Percentiles rank a stretch among this genome's conserved stretches.
These are phyloP conservation scores for Anguilla obscura DNA, from an alignment of 2,797 vertebrate genomes.

Conservation along the genomic window DNA sequence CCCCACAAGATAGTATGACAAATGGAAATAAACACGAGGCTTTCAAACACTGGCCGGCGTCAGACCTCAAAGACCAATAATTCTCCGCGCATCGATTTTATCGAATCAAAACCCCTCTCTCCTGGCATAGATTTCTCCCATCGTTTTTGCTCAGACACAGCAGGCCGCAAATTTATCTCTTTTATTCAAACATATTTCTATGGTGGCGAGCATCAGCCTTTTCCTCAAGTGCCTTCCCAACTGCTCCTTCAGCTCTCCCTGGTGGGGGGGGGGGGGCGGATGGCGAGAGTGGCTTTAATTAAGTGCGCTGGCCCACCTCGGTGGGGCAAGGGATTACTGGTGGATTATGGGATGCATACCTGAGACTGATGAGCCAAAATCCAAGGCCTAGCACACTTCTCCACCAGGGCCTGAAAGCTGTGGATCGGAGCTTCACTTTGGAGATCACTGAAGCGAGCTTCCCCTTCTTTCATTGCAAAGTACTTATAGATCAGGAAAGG, in stretches of 20 bases:
- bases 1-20: neutral
- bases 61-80: neutral
- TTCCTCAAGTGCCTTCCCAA: neutral
- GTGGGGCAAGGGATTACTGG: neutral
- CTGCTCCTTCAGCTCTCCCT: neutral
- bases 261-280: neutral
- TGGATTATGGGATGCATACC: conserved; percentile 9
- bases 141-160: neutral
- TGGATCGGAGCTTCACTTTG: no score
- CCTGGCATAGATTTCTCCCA: neutral
- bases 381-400: neutral
- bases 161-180: neutral
- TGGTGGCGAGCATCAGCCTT: neutral
- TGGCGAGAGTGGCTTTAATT: neutral
- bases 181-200: neutral
- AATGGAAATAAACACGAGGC: neutral
- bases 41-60: neutral
- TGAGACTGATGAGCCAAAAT: neutral
- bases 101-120: neutral
- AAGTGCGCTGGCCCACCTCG: neutral
- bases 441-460: neutral
- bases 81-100: neutral
- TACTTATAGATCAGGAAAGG: neutral
- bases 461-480: neutral
- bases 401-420: neutral